Base-by-base conservation (phyloP, 2,888 invertebrate genomes). In the Pilophorus perplexus region DNA sequence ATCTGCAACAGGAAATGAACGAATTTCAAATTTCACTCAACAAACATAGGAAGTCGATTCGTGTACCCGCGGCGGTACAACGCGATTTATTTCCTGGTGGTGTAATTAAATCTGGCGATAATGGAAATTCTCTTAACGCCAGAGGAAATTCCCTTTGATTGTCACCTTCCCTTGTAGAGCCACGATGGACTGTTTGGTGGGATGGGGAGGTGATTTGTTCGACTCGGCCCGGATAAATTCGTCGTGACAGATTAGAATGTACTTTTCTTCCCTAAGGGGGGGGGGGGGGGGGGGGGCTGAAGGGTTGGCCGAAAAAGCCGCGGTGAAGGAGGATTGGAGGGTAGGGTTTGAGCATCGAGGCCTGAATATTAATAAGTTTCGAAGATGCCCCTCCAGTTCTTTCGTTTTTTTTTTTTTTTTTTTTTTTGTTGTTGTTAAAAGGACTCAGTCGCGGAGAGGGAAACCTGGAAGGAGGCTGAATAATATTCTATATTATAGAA, bases 1-100 rank as follows among this genome's bases (percentile, higher is more conserved):
- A 70, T 70, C 71, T 71, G 70, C 6, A 70, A 70, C 42, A 52
- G 37, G 38, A 66, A 60, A 46, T 6, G 14, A 5, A 42, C 42
- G 33, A 33, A n/a, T n/a, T n/a, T n/a, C n/a, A n/a, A n/a, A n/a
- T n/a, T n/a, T n/a, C n/a, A 12, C 33, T 33, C 33, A 8, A 12
- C 12, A 33, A 33, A 12, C 33, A 33, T 8, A 33, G 6, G 33
- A 33, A 33, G 33, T 33, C 12, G 6, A 33, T 8, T 8, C 6
- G 10, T 6, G 6, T 33, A 33, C 6, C 6, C 33, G 10, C 33
- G 10, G 6, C 33, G 33, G 33, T 33, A 6, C 33, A 33, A 6
- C 6, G 10, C 33, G 10, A 8, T 33, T 6, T 33, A 33, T 33
- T 33, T 33, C 33, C 33, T 33, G 10, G 6, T 33, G 42, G 42